Evolutionary conservation across 2,797 vertebrate genomes (phyloP), one percentile per base, ranked within the genome.

Genomic region (Rhinichthys osculus): DNA sequence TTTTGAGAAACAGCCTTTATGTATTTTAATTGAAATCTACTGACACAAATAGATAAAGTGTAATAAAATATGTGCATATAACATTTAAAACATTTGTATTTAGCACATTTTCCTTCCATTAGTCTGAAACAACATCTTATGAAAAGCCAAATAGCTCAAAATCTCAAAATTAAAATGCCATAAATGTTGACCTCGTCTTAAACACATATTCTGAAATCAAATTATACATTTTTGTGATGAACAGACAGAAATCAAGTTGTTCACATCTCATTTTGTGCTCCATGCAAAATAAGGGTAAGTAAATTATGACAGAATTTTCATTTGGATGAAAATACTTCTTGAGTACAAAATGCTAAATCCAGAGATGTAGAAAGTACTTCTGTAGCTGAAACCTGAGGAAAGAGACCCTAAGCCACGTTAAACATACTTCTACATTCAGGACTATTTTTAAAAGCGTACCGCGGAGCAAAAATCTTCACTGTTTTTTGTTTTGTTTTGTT

Each of bases 291-390:
- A 1, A 69, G 19, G 64, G 27, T 10, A 30, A 69, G 79, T 69
- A 52, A 81, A 69, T 38, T 7, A 50, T 80, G 62, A 80, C 17
- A 50, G 19, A 33, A n/a, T 80, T 79, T 79, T 66, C 9, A 21
- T 47, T 44, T 66, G 78, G 40, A 27, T 67, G 17, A 27, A 80
- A 21, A 27, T 50, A 33, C 10, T 47, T 19, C 19, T 80, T 80
- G 27, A 47, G 42, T 21, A 8, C 40, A 21, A 52, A 76, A 54
- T 54, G 57, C 23, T 11, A n/a, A 30, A 30, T 59, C 52, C 35
- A 78, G 57, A 78, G 57, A 78, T 62, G 14, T 21, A 38, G 66
- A 69, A 69, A 38, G 4, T 38, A 19, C 23, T 78, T 16, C 11
- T 35, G 19, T 35, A 81, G 42, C 27, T 52, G 30, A 50, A 81